Conservation (phyloP, 2,797 vertebrate species). For the Hippocampus kuda region DNA sequence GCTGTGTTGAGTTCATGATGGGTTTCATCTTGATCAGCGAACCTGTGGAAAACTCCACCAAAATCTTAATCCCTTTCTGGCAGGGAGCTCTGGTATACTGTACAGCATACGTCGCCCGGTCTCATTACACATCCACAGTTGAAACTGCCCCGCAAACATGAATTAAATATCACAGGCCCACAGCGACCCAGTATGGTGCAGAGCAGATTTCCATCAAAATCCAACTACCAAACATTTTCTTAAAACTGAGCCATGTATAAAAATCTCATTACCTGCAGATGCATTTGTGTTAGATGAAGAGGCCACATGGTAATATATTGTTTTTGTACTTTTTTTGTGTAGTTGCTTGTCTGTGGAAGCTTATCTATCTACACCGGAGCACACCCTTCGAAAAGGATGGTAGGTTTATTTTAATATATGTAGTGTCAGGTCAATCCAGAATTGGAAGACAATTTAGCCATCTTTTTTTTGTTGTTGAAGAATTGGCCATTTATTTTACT, state of each 20-base stretch:
- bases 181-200: too few relatives aligned
- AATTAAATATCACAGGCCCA: too few relatives aligned
- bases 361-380: constrained; percentile 53
- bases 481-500: too few relatives aligned
- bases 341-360: constrained; percentile 53
- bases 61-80: constrained; percentile 44
- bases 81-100: constrained; percentile 49
- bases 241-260: too few relatives aligned
- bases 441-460: neutral
- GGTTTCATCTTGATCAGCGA: constrained; percentile 24
- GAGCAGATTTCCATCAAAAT: too few relatives aligned
- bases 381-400: constrained; percentile 58
- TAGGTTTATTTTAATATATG: constrained; percentile 9
- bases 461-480: too few relatives aligned
- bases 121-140: neutral
- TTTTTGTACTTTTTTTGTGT: constrained; percentile 8
- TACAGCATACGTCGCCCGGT: neutral
- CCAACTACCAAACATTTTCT: too few relatives aligned
- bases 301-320: neutral
- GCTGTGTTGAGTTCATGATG: constrained; percentile 51
- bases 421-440: too few relatives aligned
- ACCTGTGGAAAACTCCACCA: rapidly evolving
- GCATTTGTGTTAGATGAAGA: neutral
- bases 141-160: neutral
- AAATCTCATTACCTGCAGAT: too few relatives aligned